Evolutionary conservation across 2,797 vertebrate species (phyloP).

Genomic region (Pipistrellus kuhlii): DNA sequence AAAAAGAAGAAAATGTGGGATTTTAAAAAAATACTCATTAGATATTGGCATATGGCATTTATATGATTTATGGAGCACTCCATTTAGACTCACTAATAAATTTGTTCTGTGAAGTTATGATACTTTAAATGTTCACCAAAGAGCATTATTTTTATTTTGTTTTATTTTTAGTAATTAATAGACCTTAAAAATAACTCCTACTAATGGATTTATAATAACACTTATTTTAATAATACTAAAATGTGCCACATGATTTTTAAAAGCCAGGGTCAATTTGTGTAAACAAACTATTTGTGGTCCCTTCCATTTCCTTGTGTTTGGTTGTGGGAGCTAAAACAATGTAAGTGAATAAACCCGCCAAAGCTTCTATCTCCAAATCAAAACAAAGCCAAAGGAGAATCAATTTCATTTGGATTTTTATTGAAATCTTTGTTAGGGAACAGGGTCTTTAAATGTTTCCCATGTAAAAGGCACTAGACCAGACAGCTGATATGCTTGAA

Average conservation of each 20-base stretch:
- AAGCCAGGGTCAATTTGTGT: slow-evolving; percentile 12
- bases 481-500: slow-evolving; percentile 81
- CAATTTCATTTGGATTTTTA: slow-evolving; percentile 72
- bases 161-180: slow-evolving; percentile 25
- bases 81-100: not conserved
- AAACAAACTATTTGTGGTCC: slow-evolving; percentile 20
- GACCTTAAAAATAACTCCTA: slow-evolving; percentile 29
- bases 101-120: slow-evolving; percentile 34
- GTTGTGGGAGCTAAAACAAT: slow-evolving; percentile 51
- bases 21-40: slow-evolving; percentile 51
- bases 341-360: slow-evolving; percentile 65
- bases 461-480: slow-evolving; percentile 81
- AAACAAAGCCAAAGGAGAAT: slow-evolving; percentile 70
- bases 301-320: slow-evolving; percentile 28
- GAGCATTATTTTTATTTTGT: not conserved
- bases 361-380: slow-evolving; percentile 65
- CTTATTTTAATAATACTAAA: slow-evolving; percentile 47
- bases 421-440: slow-evolving; percentile 79
- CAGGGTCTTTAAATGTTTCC: slow-evolving; percentile 79
- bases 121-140: not conserved
- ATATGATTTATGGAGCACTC: not conserved
- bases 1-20: not conserved
- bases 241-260: not conserved
- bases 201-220: not conserved
- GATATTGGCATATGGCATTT: not conserved